Percentiles rank a stretch among this genome's conserved stretches.
These are phyloP conservation scores for Strigops habroptila DNA, from an alignment of 2,113 vertebrate genomes.

Conservation along the genomic window DNA sequence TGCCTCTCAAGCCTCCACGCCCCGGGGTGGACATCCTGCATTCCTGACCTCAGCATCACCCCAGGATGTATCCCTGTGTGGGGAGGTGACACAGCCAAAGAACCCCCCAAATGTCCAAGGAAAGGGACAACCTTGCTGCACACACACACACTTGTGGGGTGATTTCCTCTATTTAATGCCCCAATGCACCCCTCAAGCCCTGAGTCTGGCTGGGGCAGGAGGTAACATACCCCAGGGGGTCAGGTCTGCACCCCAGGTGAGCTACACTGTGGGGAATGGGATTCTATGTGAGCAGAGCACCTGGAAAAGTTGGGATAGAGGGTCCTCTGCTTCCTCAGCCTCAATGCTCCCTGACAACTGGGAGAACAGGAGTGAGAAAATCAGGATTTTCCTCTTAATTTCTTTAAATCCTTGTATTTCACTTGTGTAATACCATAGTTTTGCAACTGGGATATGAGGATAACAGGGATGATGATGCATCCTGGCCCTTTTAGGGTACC, in stretches of 20 bases:
- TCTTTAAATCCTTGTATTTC: not conserved
- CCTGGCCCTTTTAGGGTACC: not conserved
- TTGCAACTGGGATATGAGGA: not conserved
- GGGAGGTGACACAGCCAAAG: not conserved
- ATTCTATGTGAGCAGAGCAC: not conserved
- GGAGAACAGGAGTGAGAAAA: not conserved
- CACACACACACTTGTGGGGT: no score
- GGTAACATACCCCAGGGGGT: accelerated
- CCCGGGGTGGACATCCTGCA: not conserved
- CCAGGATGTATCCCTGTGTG: accelerated
- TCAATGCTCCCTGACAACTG: not conserved
- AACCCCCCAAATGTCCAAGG: not conserved
- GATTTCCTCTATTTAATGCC: not conserved
- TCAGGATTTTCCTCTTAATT: not conserved
- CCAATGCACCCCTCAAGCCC: accelerated
- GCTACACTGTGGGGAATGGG: not conserved
- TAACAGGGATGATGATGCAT: accelerated
- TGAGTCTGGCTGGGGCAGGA: accelerated
- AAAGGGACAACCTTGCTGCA: not conserved
- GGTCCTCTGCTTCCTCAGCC: not conserved
- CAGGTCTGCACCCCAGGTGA: not conserved
- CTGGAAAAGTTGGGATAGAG: not conserved
- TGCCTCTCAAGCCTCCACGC: not conserved
- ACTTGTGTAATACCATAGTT: not conserved
- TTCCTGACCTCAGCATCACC: conserved; percentile 7